Evolutionary conservation across 2,797 vertebrate species (phyloP), one percentile per base, ranked within the genome.

Genomic region (Lepus townsendii): DNA sequence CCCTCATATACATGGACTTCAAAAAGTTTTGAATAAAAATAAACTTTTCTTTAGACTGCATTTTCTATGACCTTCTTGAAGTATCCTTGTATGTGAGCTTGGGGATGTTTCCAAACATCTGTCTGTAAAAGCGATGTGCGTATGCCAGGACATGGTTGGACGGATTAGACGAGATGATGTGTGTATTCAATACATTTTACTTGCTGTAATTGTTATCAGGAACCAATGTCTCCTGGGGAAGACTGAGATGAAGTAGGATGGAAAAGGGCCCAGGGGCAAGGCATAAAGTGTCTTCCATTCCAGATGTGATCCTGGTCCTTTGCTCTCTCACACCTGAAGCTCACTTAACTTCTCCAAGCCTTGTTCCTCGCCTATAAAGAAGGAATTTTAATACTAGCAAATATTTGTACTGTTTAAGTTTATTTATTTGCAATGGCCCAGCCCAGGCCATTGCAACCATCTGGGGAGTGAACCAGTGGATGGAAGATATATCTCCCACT

Each of bases 61-160:
- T 47, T 47, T 47, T 47, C 42, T 47, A 47, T 47, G 42, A 27
- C 60, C 60, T 77, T 85, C 62, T 86, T 38, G 30, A 54, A 90
- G 63, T 66, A 60, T 77, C 30, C 63, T 57, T 80, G 50, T 65
- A 27, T 68, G 52, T 95, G 42, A 95, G 38, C 60, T 62, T 92
- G 71, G 16, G 42, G 1, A 87, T 54, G 27, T 78, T 60, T 73
- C 20, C 26, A 77, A 77, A 76, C 14, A 35, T 63, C 35, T 54
- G 54, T 17, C 68, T 72, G 57, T 42, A 73, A 62, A 86, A 50
- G 38, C 17, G 65, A 0, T 20, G 19, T 42, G 26, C 68, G 63
- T 47, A 7, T 10, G 17, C 69, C 13, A 7, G 26, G 35, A 47
- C 35, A 42, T 68, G 79, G 13, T 38, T 66, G 50, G 27, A n/a